Evolutionary conservation across 2,888 invertebrate genomes (phyloP).

Genomic region (Amblyteles armatorius): DNA sequence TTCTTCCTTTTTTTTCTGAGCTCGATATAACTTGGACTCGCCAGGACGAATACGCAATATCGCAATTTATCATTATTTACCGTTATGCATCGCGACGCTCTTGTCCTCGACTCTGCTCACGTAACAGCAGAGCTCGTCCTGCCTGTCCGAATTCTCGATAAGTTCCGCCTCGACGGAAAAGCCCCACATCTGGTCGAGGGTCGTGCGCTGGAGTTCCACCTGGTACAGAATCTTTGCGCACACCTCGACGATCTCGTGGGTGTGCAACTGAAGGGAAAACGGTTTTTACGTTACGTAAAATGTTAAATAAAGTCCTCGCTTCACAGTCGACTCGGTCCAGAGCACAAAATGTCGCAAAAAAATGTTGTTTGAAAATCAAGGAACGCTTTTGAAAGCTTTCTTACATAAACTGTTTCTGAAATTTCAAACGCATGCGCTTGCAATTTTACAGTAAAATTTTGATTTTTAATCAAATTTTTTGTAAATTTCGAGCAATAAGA

Average conservation of each 20-base stretch:
- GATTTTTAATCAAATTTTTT: too few species aligned
- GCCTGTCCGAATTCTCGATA: slow-evolving; percentile 97
- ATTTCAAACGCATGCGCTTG: too few species aligned
- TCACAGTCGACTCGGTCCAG: too few species aligned
- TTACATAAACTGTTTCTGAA: too few species aligned
- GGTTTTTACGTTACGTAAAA: not conserved
- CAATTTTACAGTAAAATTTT: too few species aligned
- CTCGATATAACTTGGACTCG: not conserved
- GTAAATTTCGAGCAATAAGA: too few species aligned
- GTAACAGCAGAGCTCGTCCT: slow-evolving; percentile 98
- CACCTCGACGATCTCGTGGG: slow-evolving; percentile 97
- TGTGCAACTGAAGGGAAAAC: slow-evolving; percentile 90
- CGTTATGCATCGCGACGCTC: slow-evolving; percentile 98
- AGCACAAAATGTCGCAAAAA: too few species aligned
- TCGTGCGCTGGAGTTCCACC: slow-evolving; percentile 95
- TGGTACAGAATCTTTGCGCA: slow-evolving; percentile 98
- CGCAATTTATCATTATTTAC: slow-evolving; percentile 86
- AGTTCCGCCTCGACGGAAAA: slow-evolving; percentile 99
- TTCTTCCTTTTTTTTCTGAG: not conserved
- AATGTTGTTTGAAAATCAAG: too few species aligned
- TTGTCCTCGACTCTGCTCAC: slow-evolving; percentile 98
- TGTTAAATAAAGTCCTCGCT: too few species aligned
- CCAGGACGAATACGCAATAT: not conserved
- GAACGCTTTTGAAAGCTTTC: too few species aligned
- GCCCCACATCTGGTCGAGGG: slow-evolving; percentile 98